phyloP scores from a whole-genome alignment of 30 jellyfish, hydroid and myxozoan genomes.

The Chrysaora quinquecirrha region DNA sequence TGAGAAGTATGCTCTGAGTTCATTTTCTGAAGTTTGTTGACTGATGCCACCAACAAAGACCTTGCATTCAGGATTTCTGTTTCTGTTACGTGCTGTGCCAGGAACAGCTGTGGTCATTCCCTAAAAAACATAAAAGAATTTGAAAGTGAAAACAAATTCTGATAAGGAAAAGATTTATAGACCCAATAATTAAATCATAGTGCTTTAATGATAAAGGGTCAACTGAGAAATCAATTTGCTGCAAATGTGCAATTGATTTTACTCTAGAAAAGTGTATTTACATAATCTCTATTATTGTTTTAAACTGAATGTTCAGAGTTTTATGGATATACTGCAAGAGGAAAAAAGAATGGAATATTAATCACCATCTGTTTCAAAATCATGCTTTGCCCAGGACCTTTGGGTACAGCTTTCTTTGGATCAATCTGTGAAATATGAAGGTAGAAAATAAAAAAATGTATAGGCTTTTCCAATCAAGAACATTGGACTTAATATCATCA shows the following conservation, averaged over 20 bases:
- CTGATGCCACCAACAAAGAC: slow-evolving; percentile 99
- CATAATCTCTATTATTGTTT: no score
- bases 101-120: slow-evolving; percentile 21
- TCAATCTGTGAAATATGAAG: slow-evolving; percentile 57
- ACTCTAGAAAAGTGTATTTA: no score
- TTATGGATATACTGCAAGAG: no score
- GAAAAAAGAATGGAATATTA: slow-evolving; percentile 3
- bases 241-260: no score
- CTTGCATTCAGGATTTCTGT: slow-evolving; percentile 90
- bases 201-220: no score
- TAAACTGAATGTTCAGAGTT: no score
- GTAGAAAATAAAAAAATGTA: no score
- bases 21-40: slow-evolving; percentile 91
- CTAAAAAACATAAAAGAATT: not conserved
- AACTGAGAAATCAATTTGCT: no score
- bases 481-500: no score
- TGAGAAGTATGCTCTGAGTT: slow-evolving; percentile 81
- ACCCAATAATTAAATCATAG: no score
- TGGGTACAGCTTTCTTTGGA: slow-evolving; percentile 97
- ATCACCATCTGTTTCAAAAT: slow-evolving; percentile 83
- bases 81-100: slow-evolving; percentile 45
- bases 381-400: slow-evolving; percentile 92
- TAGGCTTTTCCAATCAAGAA: no score
- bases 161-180: no score
- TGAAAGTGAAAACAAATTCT: not conserved